Evolutionary conservation across 2,797 vertebrate species (phyloP), one percentile per base, ranked within the genome.

Genomic region (Mormyrops boulengeri): DNA sequence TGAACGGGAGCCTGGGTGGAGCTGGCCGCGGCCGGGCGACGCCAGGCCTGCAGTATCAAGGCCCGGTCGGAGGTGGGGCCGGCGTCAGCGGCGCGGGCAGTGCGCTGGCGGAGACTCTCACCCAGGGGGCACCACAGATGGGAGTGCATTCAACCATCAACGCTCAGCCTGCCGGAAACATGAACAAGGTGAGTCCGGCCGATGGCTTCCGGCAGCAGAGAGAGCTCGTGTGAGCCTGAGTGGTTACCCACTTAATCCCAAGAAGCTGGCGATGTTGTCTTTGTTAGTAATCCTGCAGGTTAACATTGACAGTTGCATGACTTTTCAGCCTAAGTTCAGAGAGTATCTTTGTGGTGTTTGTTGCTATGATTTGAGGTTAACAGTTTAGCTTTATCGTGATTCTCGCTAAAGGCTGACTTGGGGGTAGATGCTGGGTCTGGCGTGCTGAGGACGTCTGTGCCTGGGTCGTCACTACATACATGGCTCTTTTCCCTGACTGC

Each of bases 1-100:
- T 99, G 96, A 99, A 99, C 88, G 99, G 99, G 90, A 97, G 97
- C 89, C 96, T 99, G 7, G 97, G 97, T 90, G 94, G 97, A n/a
- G 96, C 96, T 52, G 98, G 97, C 91, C 96, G 98, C 91, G 98
- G 98, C 93, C 96, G 98, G 69, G 97, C 97, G 50, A 94, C 96
- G 87, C 93, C 96, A 8, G 97, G 96, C 85, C 95, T 98, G 94
- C 97, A 97, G 90, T 99, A 98, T 95, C 97, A 97, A 91, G 92
- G 96, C 89, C 96, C 93, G 4, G 87, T 80, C 12, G 88, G 94
- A 22, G 93, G 80, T 92, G 93, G 95, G 94, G 92, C 96, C 85
- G 92, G 95, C 93, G 69, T 94, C 93, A 91, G 90, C 93, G 92
- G 90, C 22, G 94, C 97, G 80, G 94, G 96, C 93, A 97, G 97